These are phyloP conservation scores for Lithosia quadra DNA, from an alignment of 2,888 invertebrate species.

Conservation along the genomic window DNA sequence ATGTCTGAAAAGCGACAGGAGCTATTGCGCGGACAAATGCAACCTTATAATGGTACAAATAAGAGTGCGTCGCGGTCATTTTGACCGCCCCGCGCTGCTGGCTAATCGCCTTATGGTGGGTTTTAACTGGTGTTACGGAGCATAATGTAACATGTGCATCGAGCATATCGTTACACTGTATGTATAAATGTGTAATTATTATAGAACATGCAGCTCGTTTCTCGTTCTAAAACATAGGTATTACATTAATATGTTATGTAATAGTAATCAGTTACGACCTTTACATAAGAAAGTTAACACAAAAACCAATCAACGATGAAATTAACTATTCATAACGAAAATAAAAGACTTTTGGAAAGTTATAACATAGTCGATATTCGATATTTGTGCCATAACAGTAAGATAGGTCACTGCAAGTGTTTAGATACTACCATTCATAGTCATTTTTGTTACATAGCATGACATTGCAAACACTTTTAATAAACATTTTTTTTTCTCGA, in stretches of 20 bases:
- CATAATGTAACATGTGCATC: no score
- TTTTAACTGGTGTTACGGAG: no score
- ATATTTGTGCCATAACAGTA: slow-evolving; percentile 50
- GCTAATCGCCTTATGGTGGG: no score
- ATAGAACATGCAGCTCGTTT: no score
- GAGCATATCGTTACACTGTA: no score
- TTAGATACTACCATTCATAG: slow-evolving; percentile 5
- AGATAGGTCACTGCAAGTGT: slow-evolving; percentile 20
- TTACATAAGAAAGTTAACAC: slow-evolving; percentile 27
- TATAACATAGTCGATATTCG: slow-evolving; percentile 38
- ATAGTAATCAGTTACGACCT: neutral
- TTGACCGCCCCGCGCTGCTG: no score
- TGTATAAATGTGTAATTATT: no score
- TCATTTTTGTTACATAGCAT: slow-evolving; percentile 11
- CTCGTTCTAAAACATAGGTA: no score
- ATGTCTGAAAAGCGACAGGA: no score
- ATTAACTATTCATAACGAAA: slow-evolving; percentile 40
- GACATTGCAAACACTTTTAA: neutral
- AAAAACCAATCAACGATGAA: slow-evolving; percentile 26
- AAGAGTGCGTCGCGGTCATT: no score
- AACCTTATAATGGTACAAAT: no score
- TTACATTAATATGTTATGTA: neutral
- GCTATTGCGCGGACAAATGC: no score
- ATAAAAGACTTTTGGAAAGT: slow-evolving; percentile 49
- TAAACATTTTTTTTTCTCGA: neutral